A percentile compares a stretch with the other conserved stretches of the same genome.
These are phyloP conservation scores for Psittacula derbiana DNA, from an alignment of 2,797 vertebrate genomes.

Conservation along the genomic window DNA sequence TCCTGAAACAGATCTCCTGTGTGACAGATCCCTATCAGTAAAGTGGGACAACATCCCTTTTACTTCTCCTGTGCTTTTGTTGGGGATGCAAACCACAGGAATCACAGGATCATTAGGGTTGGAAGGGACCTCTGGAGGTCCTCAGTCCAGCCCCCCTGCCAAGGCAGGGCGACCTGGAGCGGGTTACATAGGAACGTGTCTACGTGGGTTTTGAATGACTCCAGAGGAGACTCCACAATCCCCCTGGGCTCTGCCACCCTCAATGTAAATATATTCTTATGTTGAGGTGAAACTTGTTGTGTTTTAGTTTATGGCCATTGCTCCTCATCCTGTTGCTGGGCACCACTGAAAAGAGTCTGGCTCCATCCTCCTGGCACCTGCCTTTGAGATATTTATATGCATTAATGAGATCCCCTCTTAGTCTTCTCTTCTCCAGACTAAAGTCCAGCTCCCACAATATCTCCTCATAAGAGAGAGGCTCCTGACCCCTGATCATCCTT, in stretches of 20 bases:
- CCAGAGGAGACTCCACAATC: not conserved
- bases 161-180: not conserved
- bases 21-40: not conserved
- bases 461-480: not conserved
- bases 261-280: not conserved
- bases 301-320: not conserved
- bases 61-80: not conserved
- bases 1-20: not conserved
- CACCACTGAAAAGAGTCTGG: not conserved
- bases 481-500: not conserved
- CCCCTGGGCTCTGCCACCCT: not conserved
- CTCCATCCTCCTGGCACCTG: not conserved
- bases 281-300: not conserved
- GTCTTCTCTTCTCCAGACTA: not conserved
- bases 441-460: not conserved
- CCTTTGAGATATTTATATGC: not conserved
- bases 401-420: not conserved
- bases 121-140: not conserved
- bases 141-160: not conserved
- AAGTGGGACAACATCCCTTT: not conserved
- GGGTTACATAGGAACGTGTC: not conserved
- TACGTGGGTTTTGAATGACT: not conserved
- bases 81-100: not conserved
- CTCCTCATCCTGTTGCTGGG: not conserved
- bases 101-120: not conserved